Base-by-base conservation (phyloP, 2,797 vertebrate species). In the Microctenopoma steveboyesi region DNA sequence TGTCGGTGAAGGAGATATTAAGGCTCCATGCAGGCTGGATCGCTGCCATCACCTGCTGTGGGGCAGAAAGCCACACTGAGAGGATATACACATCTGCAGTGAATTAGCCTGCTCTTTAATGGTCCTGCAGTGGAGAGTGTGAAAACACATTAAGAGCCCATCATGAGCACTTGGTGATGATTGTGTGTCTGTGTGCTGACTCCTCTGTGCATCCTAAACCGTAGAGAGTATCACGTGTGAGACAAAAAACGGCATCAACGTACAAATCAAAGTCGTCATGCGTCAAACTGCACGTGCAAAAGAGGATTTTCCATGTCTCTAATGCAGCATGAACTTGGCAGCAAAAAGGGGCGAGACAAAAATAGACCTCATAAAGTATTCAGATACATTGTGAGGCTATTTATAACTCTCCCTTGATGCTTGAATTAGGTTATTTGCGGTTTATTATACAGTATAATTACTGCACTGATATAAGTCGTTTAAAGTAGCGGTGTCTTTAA, bases 281-380 rank as follows among this genome's bases (percentile, higher is more conserved):
- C 15, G 28, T 76, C 51, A 28, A 80, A 74, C 22, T 69, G 25
- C 52, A 76, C 16, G 52, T 61, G 72, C 49, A 30, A 11, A 53
- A 35, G 37, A 67, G 56, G 69, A 70, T 85, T 88, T 74, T 78
- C 72, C 79, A 72, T 72, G 56, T 82, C 42, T 77, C 60, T 64
- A 76, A 73, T 80, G 50, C 64, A 64, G 58, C 18, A 39, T 72
- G 62, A 84, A 74, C 72, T 81, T 81, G 73, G 74, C 45, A 3
- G 45, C 64, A 77, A 81, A 22, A 76, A 72, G 50, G 49, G 4
- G 7, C 12, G 54, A 30, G 76, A 76, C 78, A 70, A 72, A 89
- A 91, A 92, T 91, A 93, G 83, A 82, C 28, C 53, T 85, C 80
- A 85, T 93, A 28, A 89, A 90, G 77, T 84, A 90, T 91, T 90